Base-by-base conservation (phyloP, 1,140 invertebrate genomes). In the Formica selysi region DNA sequence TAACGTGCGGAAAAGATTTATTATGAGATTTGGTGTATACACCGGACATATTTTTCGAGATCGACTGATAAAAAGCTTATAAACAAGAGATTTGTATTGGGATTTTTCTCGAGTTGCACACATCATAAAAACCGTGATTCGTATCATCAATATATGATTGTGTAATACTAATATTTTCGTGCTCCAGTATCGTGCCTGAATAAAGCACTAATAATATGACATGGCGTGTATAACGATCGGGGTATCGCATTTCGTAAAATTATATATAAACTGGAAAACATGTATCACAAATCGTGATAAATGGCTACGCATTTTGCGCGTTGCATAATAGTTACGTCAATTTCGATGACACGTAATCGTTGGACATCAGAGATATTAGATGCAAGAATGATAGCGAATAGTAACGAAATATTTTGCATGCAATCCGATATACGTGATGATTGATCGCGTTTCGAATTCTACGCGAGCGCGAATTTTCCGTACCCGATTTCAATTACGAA, bases 381-480 rank as follows among this genome's bases (percentile, higher is more conserved):
- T 70, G 78, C 36, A 36, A n/a, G 36, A 54, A 59, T 26, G 78
- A 71, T 29, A 16, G 16, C 36, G 65, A 51, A 51, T n/a, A 48
- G 13, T n/a, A 57, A 22, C 48, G 61, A 80, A 71, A 80, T 26
- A 38, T 67, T 79, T 67, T 29, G 22, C 44, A 13, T 19, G 54
- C 26, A 19, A 81, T 59, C 10, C 5, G 61, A 67, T 78, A 51
- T 80, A 13, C 70, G 81, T 67, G 71, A 81, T 88, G 91, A 51
- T 88, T 89, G 90, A 90, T 91, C 90, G 85, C 86, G 91, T 91
- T 84, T 68, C 64, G 3, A 81, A 67, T 76, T 51, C 36, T 48
- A 22, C 29, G 29, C 19, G 19, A 16, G 48, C 6, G 64, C 13
- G 41, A 29, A 36, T 13, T 54, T 48, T 26, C 13, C 11, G 19